Conservation (phyloP, 2,888 invertebrate species). For the Yponomeuta malinellus region DNA sequence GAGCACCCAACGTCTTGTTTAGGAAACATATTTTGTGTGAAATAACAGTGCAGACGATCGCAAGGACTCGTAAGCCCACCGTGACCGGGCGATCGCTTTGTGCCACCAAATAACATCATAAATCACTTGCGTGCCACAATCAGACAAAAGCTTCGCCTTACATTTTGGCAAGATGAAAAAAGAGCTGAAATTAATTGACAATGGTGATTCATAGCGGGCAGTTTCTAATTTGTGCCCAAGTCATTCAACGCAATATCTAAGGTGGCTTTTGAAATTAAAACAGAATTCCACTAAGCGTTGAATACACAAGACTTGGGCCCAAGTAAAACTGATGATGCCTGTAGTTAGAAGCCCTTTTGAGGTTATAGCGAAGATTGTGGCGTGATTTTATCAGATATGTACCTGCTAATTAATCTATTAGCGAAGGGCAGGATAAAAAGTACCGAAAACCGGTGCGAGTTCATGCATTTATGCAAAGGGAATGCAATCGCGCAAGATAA, state of each 20-base stretch:
- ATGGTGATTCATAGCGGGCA: neutral
- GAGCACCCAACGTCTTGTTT: slow-evolving; percentile 60
- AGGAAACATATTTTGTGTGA: slow-evolving; percentile 48
- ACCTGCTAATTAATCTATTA: too few species aligned
- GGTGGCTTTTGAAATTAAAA: neutral
- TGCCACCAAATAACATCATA: slow-evolving; percentile 12
- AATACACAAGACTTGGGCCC: too few species aligned
- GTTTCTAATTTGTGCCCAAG: neutral
- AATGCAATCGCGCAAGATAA: too few species aligned
- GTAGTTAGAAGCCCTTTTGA: too few species aligned
- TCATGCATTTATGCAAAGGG: too few species aligned
- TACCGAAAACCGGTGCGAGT: too few species aligned
- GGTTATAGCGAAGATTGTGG: too few species aligned
- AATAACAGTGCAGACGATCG: slow-evolving; percentile 30
- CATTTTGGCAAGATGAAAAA: slow-evolving; percentile 9
- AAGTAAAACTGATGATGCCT: too few species aligned
- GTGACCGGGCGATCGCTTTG: slow-evolving; percentile 36
- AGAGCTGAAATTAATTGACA: slow-evolving; percentile 1
- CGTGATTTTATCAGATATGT: too few species aligned
- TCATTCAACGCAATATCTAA: neutral
- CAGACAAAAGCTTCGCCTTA: slow-evolving; percentile 5
- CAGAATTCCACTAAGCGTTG: neutral
- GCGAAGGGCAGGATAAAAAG: too few species aligned
- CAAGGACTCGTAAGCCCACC: slow-evolving; percentile 51
- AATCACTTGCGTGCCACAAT: slow-evolving; percentile 12